Base-by-base conservation (phyloP, 2,113 vertebrate species). In the Meriones unguiculatus region DNA sequence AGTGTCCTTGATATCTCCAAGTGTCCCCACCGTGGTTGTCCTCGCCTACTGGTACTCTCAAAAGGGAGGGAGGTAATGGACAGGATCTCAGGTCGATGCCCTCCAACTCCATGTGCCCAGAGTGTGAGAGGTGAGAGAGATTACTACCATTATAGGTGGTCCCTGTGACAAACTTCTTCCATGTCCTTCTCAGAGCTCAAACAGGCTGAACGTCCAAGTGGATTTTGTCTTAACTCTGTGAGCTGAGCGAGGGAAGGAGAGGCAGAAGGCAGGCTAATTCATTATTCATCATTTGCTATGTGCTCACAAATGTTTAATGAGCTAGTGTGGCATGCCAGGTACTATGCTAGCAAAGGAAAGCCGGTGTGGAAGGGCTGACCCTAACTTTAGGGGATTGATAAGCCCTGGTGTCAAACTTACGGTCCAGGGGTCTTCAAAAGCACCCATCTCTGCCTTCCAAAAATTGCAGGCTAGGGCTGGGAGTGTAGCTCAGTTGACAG, bases 261-360 rank as follows among this genome's bases (percentile, higher is more conserved):
- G 9, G 5, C 89, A 35, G 9, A 91, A 18, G 50, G 73, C 13
- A 50, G 84, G 32, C n/a, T 28, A 46, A 25, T 52, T 67, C 7
- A 57, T 87, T 77, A 82, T 78, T 92, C 67, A 91, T 14, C 81
- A 77, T 22, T 59, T 82, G 65, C 76, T 72, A 5, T 81, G 85
- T 87, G 25, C 22, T 96, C 70, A 91, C 57, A 72, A 64, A n/a
- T 94, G 87, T 88, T 77, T 62, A 18, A 28, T 12, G 67, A 94
- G 18, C n/a, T 25, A 54, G 28, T 54, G 38, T 50, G 20, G 57
- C 46, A 14, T 67, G 28, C 80, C 54, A 64, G n/a, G 54, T 17
- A 35, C 62, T 20, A 1, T 70, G 9, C 3, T 50, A 25, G 67
- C 57, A 92, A 7, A 30, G 72, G 72, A 32, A 85, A 78, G 22